Conservation (phyloP, 2,797 vertebrate species). For the Mus minutoides region DNA sequence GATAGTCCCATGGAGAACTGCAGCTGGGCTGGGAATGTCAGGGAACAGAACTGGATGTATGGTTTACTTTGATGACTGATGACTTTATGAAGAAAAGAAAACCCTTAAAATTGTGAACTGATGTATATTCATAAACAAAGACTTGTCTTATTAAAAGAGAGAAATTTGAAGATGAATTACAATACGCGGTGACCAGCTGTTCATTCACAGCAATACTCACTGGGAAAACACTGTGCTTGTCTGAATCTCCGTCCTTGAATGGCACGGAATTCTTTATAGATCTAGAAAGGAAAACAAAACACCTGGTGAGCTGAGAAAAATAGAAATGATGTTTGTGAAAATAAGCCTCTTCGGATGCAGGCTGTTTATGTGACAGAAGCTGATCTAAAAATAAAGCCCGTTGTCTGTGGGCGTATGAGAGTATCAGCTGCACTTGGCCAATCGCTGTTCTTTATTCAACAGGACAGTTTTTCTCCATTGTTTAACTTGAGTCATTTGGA, state of each 20-base stretch:
- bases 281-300: constrained; percentile 79
- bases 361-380: neutral
- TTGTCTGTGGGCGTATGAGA: accelerated
- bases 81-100: neutral
- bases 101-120: neutral
- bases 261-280: constrained; percentile 83
- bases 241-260: constrained; percentile 86
- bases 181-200: constrained; percentile 35
- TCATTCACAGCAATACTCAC: constrained; percentile 84
- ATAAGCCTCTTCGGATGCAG: neutral
- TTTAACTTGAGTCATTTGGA: neutral
- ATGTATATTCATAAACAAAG: neutral
- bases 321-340: neutral
- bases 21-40: neutral
- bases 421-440: neutral
- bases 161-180: constrained; percentile 49
- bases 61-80: neutral
- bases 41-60: neutral
- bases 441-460: neutral
- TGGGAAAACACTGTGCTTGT: constrained; percentile 88
- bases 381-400: neutral
- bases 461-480: neutral
- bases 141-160: constrained; percentile 60
- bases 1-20: neutral
- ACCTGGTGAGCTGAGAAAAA: neutral